phyloP scores from a whole-genome alignment of 2,888 invertebrate species.

The Aricia artaxerxes region DNA sequence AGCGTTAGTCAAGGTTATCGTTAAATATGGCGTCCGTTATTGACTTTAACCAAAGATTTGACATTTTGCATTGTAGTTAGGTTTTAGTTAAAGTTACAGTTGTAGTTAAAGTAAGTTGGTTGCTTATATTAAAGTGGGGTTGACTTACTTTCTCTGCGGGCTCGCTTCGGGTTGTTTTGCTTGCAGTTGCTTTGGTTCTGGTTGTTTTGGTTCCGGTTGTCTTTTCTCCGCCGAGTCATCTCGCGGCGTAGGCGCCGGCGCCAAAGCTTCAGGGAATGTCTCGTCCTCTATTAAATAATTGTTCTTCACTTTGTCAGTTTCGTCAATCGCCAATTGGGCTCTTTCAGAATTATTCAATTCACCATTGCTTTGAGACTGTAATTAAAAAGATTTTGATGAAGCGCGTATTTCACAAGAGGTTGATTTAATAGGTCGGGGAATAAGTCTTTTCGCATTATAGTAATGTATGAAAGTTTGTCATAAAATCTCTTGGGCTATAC shows the following conservation, averaged over 20 bases:
- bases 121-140: too few relatives aligned
- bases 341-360: slow-evolving; percentile 44
- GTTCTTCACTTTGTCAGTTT: slow-evolving; percentile 55
- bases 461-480: too few relatives aligned
- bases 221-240: slow-evolving; percentile 48
- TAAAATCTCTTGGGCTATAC: too few relatives aligned
- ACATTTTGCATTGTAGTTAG: too few relatives aligned
- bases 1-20: too few relatives aligned
- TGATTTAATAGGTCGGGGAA: too few relatives aligned
- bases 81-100: too few relatives aligned
- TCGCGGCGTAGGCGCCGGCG: slow-evolving; percentile 62
- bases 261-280: slow-evolving; percentile 71
- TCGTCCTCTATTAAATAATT: slow-evolving; percentile 66
- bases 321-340: slow-evolving; percentile 46
- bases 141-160: slow-evolving; percentile 42
- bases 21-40: too few relatives aligned
- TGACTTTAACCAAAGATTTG: too few relatives aligned
- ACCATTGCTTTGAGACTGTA: slow-evolving; percentile 59
- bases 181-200: slow-evolving; percentile 16
- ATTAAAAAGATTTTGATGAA: neutral
- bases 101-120: too few relatives aligned
- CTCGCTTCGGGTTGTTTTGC: slow-evolving; percentile 42
- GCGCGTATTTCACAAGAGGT: too few relatives aligned
- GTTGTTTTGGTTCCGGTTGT: slow-evolving; percentile 9
- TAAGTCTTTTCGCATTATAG: too few relatives aligned